Evolutionary conservation across 2,888 invertebrate species (phyloP), one percentile per base, ranked within the genome.

Genomic region (Corbicula japonica): DNA sequence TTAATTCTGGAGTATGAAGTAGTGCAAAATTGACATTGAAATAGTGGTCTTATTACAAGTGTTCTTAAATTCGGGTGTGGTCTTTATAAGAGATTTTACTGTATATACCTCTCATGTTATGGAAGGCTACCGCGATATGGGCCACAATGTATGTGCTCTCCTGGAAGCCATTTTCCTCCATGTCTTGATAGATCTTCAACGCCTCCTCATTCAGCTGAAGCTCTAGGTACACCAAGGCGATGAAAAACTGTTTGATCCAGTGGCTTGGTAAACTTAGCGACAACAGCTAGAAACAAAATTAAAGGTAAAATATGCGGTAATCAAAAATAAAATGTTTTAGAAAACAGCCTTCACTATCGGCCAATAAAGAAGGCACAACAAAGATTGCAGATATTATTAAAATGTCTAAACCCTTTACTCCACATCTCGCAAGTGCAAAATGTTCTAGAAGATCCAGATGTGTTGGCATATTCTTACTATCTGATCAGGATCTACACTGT

Each of bases 231-330:
- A 97, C 96, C 92, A 98, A 97, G 0, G 97, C 98, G 77, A 97
- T 95, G 93, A 99, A 99, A 91, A 99, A 97, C 86, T 97, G 95
- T 93, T 97, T 96, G 95, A 99, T 97, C 99, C 99, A 99, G 93
- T 98, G 98, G 85, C 96, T 96, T 0, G 98, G 98, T 28, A 95
- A 90, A 4, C 91, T 84, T 66, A 95, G 88, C 15, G 92, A 92
- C 70, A 91, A 89, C 76, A 95, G 88, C 94, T 94, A 91, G 63
- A 91, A 54, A 30, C 32, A n/a, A 8, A 30, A 30, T 32, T 6
- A 50, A 8, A 23, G 12, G 28, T n/a, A 46, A 18, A 46, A 46
- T 46, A 4, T 23, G 18, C 18, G 5, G 23, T 10, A 8, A 8
- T 38, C 18, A 8, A 38, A 38, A 38, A 38, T 18, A 38, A 12